Evolutionary conservation across 2,113 vertebrate species (phyloP), one percentile per base, ranked within the genome.

Genomic region (Chiloscyllium plagiosum): DNA sequence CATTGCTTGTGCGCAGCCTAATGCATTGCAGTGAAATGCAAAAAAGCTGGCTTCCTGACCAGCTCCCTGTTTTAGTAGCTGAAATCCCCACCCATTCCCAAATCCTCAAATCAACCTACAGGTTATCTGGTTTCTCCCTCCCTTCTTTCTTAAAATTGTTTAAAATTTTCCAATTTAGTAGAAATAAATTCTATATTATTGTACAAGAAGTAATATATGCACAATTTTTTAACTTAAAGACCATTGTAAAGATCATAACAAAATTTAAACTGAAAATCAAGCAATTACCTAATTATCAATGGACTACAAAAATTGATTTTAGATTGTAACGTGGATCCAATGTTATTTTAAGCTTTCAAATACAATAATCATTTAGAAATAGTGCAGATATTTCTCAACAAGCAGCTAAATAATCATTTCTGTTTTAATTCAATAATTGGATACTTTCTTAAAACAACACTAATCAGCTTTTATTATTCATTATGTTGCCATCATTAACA

Each of bases 331-430:
- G n/a, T 70, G 8, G 24, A 33, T 10, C 5, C 69, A 69, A 70
- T 69, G 42, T 50, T 94, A 47, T 94, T 94, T 29, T 94, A 94
- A 56, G 20, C 26, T 94, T 94, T 94, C 42, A 70, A 70, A 29
- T 94, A 26, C 66, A 47, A 15, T 7, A 17, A 70, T 47, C 93
- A 70, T 47, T 20, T 94, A 29, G 68, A 47, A 94, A 68, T 68
- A 12, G 17, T 3, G 65, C 17, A 94, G 12, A 24, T 13, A 94
- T 70, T 50, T 94, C 68, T 12, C 1, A 47, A 94, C 24, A 94
- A 66, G 69, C 12, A 24, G 17, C 2, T 20, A 69, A 1, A 66
- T 68, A 70, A 42, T 17, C 50, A 42, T 66, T 70, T 42, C 68
- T 56, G 8, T 89, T 50, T 56, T 56, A 94, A 69, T 94, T 69